These are phyloP conservation scores for Malaclemys terrapin DNA, from an alignment of 2,113 vertebrate genomes.

Conservation along the genomic window DNA sequence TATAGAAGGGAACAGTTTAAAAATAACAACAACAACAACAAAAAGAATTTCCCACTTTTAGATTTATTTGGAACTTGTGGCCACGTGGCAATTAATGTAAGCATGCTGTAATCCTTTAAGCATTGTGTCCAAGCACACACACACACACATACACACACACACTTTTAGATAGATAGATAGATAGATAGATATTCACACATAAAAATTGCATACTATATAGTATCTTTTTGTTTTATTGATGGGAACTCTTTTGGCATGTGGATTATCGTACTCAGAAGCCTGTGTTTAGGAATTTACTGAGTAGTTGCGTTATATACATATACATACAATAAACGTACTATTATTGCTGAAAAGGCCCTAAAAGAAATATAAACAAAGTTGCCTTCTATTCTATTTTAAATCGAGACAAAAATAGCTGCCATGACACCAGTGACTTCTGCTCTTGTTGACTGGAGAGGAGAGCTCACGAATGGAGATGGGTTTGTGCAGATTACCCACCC, in stretches of 20 bases:
- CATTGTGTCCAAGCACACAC: background rate
- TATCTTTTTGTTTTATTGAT: constrained; percentile 21
- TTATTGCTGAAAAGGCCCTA: constrained; percentile 38
- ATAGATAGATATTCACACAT: too few species aligned
- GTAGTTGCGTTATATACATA: constrained; percentile 30
- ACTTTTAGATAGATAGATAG: too few species aligned
- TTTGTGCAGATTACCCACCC: background rate
- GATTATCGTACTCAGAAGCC: constrained; percentile 35
- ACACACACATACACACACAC: background rate
- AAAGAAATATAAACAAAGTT: constrained; percentile 8
- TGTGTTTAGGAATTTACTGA: constrained; percentile 48
- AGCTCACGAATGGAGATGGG: background rate
- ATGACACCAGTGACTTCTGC: background rate
- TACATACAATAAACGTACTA: background rate
- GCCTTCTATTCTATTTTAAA: constrained; percentile 53
- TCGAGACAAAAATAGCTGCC: constrained; percentile 33
- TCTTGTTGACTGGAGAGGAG: background rate
- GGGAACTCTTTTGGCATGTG: constrained; percentile 51
- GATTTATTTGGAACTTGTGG: background rate
- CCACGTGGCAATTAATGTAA: background rate
- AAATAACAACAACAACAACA: background rate
- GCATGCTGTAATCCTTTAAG: constrained; percentile 16
- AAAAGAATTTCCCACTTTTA: background rate
- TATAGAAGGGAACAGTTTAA: background rate
- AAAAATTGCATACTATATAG: background rate